A percentile compares a stretch with the other conserved stretches of the same genome.
Conservation (phyloP, 1,140 invertebrate species). For the Listronotus bonariensis region DNA sequence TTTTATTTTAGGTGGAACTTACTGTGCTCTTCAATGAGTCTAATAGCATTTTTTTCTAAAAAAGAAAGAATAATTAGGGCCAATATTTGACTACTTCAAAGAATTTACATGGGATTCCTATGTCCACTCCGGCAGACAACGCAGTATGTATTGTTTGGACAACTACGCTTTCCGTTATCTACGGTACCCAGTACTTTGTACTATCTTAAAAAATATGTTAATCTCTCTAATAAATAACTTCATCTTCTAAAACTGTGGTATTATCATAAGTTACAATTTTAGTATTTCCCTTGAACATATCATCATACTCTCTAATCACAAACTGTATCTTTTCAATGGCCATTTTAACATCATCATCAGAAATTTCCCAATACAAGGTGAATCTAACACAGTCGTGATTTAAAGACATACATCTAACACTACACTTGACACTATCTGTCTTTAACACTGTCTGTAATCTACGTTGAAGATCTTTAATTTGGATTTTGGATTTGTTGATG, state of each 20-base stretch:
- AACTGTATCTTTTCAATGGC: conserved; percentile 67
- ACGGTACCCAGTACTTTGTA: no score
- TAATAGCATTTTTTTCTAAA: no score
- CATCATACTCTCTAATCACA: conserved; percentile 64
- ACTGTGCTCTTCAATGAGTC: no score
- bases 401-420: conserved; percentile 63
- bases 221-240: conserved; percentile 1
- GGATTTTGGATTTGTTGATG: conserved; percentile 59
- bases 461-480: conserved; percentile 61
- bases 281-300: conserved; percentile 21
- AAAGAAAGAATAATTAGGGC: no score
- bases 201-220: not conserved
- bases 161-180: not conserved
- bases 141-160: no score
- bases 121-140: no score
- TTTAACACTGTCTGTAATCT: conserved; percentile 62
- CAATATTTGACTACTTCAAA: no score
- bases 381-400: conserved; percentile 60
- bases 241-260: not conserved
- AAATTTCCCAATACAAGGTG: conserved; percentile 72
- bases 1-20: no score
- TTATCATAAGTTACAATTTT: not conserved
- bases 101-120: no score
- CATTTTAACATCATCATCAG: conserved; percentile 64
- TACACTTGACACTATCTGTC: conserved; percentile 60